Conservation (phyloP, 2,113 vertebrate species). For the Poicephalus gulielmi region DNA sequence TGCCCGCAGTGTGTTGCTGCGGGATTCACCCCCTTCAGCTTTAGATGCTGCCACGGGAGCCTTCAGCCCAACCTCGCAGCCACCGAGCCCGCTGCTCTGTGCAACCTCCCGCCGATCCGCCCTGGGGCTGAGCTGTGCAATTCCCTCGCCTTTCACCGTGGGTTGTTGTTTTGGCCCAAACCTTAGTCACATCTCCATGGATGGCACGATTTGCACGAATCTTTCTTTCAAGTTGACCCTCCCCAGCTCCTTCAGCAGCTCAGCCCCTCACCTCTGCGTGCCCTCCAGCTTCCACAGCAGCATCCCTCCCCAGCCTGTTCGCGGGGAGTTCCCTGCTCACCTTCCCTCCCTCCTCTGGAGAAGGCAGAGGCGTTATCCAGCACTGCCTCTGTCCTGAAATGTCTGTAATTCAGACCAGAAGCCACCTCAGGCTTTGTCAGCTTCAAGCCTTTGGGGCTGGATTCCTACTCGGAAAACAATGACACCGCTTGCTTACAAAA, state of each 20-base stretch:
- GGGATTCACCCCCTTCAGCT: neutral
- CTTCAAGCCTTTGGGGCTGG: neutral
- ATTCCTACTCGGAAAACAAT: neutral
- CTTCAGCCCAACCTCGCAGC: neutral
- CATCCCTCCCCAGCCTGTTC: neutral
- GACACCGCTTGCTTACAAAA: neutral
- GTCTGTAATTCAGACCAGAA: neutral
- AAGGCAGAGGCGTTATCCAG: neutral
- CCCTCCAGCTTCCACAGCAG: neutral
- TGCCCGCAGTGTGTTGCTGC: neutral
- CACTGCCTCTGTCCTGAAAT: neutral
- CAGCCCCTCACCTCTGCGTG: neutral
- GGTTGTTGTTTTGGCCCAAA: neutral
- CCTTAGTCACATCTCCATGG: neutral
- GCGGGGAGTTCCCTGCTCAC: conserved; percentile 1
- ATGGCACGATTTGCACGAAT: neutral
- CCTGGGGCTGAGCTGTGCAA: neutral
- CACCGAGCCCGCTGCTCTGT: neutral
- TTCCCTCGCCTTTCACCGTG: neutral
- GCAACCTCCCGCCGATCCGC: neutral
- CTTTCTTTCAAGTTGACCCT: neutral
- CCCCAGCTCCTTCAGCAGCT: neutral
- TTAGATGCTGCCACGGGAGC: neutral
- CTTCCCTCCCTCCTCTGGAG: neutral
- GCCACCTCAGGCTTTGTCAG: neutral